A percentile compares a stretch with the other conserved stretches of the same genome.
These are phyloP conservation scores for Ochropleura plecta DNA, from an alignment of 2,888 invertebrate genomes.

Conservation along the genomic window DNA sequence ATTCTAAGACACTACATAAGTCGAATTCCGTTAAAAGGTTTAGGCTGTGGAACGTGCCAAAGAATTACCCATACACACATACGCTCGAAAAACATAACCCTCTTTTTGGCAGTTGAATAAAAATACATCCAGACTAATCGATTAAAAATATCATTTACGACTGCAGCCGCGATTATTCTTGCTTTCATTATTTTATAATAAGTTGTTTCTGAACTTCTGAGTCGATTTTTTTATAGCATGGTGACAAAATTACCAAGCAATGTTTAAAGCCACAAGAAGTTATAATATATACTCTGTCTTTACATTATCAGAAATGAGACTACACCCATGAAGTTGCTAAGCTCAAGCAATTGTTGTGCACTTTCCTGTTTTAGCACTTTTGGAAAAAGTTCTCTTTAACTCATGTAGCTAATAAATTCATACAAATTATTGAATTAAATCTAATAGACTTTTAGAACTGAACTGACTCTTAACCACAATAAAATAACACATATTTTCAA, in stretches of 20 bases:
- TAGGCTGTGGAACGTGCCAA: too few relatives aligned
- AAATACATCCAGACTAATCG: not conserved
- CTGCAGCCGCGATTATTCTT: not conserved
- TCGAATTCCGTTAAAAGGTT: too few relatives aligned
- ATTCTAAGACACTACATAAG: too few relatives aligned
- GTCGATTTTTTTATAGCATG: not conserved
- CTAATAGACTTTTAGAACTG: not conserved
- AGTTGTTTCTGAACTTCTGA: not conserved
- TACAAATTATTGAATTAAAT: not conserved
- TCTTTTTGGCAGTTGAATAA: too few relatives aligned
- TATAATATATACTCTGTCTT: not conserved
- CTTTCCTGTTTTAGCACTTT: not conserved
- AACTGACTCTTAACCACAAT: not conserved
- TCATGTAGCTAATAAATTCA: not conserved
- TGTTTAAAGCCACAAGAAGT: not conserved
- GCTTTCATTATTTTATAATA: not conserved
- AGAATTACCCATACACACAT: too few relatives aligned
- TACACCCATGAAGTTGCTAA: not conserved
- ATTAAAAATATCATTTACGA: not conserved
- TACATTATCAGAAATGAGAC: not conserved
- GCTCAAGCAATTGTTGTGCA: not conserved
- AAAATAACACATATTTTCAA: conserved; percentile 45
- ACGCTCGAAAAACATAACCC: too few relatives aligned
- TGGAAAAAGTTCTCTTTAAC: not conserved
- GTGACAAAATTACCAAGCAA: not conserved